Conservation (phyloP, 2,113 vertebrate genomes). For the Odocoileus hemionus region DNA sequence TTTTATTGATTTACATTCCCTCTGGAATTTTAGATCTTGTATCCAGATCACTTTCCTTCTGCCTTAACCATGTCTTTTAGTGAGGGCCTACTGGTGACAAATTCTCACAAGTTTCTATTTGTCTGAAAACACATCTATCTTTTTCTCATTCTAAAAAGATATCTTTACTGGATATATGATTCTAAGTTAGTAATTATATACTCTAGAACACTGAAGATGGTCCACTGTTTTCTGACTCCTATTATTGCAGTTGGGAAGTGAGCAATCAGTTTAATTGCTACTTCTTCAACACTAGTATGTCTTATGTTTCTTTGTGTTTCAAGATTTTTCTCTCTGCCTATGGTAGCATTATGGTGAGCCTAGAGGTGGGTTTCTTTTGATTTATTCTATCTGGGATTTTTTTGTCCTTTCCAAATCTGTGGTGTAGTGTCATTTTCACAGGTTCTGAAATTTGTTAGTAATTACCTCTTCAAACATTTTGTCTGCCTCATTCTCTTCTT, state of each 20-base stretch:
- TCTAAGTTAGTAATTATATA: neutral
- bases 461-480: neutral
- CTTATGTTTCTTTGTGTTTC: neutral
- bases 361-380: neutral
- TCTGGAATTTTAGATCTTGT: neutral
- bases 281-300: neutral
- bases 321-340: slow-evolving; percentile 2
- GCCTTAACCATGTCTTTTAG: neutral
- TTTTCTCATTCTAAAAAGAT: neutral
- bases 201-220: neutral
- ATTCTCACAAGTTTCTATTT: neutral
- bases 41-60: neutral
- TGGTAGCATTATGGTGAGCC: neutral
- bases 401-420: neutral
- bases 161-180: neutral
- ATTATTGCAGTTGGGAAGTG: neutral
- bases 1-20: neutral
- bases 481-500: neutral
- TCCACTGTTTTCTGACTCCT: neutral
- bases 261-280: neutral
- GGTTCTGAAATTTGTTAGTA: neutral
- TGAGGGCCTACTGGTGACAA: neutral
- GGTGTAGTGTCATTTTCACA: neutral
- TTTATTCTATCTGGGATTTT: neutral
- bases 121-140: neutral